Percentiles rank a stretch among this genome's conserved stretches.
These are phyloP conservation scores for Xenopus borealis DNA, from an alignment of 2,113 vertebrate genomes.

Conservation along the genomic window DNA sequence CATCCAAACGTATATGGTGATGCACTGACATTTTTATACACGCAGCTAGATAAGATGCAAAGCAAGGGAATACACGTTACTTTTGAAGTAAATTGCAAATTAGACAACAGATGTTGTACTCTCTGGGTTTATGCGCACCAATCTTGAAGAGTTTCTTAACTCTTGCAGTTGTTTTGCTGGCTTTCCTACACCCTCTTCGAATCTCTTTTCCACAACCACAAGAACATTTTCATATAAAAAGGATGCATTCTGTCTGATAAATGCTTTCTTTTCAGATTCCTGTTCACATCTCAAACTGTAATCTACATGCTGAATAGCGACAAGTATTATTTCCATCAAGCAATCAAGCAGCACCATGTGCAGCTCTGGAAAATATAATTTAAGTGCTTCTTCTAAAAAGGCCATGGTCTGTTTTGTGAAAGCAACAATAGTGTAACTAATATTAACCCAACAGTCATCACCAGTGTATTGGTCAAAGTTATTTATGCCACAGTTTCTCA, in stretches of 20 bases:
- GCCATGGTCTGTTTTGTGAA: conserved; percentile 98
- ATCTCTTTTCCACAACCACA: conserved; percentile 89
- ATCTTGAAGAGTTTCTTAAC: conserved; percentile 81
- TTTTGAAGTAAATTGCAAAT: conserved; percentile 23
- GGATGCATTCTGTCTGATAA: conserved; percentile 86
- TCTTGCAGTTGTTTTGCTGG: conserved; percentile 95
- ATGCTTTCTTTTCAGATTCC: conserved; percentile 89
- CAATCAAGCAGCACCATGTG: conserved; percentile 97
- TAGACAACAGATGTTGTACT: conserved; percentile 92
- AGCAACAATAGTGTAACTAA: conserved; percentile 95
- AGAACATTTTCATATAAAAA: conserved; percentile 96
- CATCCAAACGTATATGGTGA: too few relatives aligned
- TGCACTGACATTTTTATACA: too few relatives aligned
- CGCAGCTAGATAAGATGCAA: too few relatives aligned
- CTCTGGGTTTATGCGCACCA: conserved; percentile 87
- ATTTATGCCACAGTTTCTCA: conserved; percentile 81
- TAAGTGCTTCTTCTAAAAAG: conserved; percentile 93
- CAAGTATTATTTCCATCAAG: conserved; percentile 89
- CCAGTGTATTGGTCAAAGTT: conserved; percentile 90
- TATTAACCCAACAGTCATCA: conserved; percentile 97
- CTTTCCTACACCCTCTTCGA: conserved; percentile 92
- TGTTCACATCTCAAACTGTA: conserved; percentile 96
- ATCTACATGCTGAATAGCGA: conserved; percentile 94
- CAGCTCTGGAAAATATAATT: conserved; percentile 93
- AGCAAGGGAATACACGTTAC: too few relatives aligned